Evolutionary conservation across 2,888 invertebrate species (phyloP).

Genomic region (Nomada hirtipes): DNA sequence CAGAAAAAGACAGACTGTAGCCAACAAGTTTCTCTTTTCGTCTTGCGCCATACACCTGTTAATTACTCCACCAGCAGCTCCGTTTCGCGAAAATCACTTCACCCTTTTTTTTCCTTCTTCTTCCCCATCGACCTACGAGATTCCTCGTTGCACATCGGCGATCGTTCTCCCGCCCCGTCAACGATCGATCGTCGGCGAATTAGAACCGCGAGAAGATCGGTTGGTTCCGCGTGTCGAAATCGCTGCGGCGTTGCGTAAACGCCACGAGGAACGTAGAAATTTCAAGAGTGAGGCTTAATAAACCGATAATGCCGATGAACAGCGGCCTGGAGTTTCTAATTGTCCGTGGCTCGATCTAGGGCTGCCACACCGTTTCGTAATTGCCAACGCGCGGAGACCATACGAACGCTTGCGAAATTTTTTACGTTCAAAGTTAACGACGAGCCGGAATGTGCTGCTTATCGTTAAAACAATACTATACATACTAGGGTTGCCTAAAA

Average conservation of each 20-base stretch:
- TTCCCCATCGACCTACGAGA: neutral
- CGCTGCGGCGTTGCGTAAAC: constrained; percentile 42
- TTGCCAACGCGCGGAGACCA: constrained; percentile 5
- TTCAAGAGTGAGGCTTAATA: constrained; percentile 52
- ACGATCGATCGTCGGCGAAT: constrained; percentile 9
- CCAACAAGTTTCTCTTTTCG: neutral
- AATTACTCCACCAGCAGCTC: neutral
- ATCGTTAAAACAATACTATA: constrained; percentile 14
- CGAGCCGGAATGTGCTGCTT: constrained; percentile 29
- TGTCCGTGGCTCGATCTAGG: constrained; percentile 47
- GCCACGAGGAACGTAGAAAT: constrained; percentile 32
- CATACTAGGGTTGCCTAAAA: neutral
- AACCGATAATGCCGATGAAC: constrained; percentile 49
- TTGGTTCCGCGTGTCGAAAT: constrained; percentile 41
- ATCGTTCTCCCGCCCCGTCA: constrained; percentile 22
- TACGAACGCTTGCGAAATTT: constrained; percentile 54
- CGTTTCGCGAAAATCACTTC: constrained; percentile 12
- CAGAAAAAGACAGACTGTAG: neutral
- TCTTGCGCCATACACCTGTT: neutral
- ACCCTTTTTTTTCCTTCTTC: neutral
- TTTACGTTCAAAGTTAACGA: constrained; percentile 46
- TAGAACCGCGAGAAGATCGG: neutral
- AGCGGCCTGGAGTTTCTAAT: constrained; percentile 50
- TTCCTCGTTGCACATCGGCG: constrained; percentile 38
- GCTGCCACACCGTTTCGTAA: constrained; percentile 46